Base-by-base conservation (phyloP, 2,113 vertebrate genomes). In the Empidonax traillii region DNA sequence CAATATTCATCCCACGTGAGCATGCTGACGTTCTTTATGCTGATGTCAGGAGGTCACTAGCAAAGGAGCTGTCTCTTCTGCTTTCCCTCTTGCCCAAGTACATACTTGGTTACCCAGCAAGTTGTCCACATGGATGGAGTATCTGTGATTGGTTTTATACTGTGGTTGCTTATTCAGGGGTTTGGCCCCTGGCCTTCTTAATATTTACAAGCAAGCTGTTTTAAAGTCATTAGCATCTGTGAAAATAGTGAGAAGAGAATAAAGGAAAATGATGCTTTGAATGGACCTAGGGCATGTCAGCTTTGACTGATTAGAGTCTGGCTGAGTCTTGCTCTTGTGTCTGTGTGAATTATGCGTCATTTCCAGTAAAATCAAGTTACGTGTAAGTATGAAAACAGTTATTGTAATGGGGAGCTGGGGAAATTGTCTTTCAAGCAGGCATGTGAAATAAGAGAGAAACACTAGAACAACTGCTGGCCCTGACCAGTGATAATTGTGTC, bases 1-100 rank as follows among this genome's bases (percentile, higher is more conserved):
- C 27, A 1, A 1, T 51, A 4, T 56, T 72, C 3, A 3, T 76
- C 35, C 43, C 52, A 23, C 0, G 1, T 30, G 33, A 76, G 7
- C 16, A 4, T 72, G 25, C 7, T 65, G 62, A 19, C 0, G 1
- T 78, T 74, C 55, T 66, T 77, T 31, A 3, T 41, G 22, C 43
- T 78, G 47, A 4, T 72, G 2, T 75, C 5, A 2, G 55, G 61
- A 58, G 12, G 43, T 84, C 9, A 8, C 21, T 24, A 5, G n/a
- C 9, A 17, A n/a, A 43, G 55, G 33, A 83, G 9, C 30, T 28
- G 6, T 33, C 33, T 87, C 56, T 56, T 61, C 22, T 3, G 4
- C 22, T 80, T 87, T 43, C 14, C 10, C 66, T 62, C 30, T 43
- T n/a, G 25, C 23, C 33, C 37, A 22, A 37, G 41, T 93, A 15